Evolutionary conservation across 53 echinoderm and acorn worm genomes (phyloP), one percentile per base, ranked within the genome.

Genomic region (Echinarachnius parma): DNA sequence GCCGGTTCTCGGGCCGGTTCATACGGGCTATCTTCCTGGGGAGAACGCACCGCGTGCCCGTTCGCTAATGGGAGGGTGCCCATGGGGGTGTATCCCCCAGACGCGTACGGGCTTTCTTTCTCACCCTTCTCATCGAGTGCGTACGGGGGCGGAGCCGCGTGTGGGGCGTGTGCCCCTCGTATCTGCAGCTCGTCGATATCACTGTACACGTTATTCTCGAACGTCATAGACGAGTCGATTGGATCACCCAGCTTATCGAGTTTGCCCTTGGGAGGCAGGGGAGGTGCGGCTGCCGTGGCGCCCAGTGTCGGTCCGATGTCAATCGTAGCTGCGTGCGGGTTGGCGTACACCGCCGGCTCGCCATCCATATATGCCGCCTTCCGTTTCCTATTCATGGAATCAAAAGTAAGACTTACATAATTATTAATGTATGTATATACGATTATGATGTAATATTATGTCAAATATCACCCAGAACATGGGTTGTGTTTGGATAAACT

Each of bases 191-290:
- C 53, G 20, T 72, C 74, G 25, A 72, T 72, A 58, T 72, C 74
- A 25, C 16, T 39, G 74, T 72, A 72, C 5, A 72, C 14, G n/a
- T 72, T 72, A 42, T 72, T 72, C 2, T 26, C 56, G 57, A 72
- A 72, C 9, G 23, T 26, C 53, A 69, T n/a, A 8, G 52, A 52
- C 36, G 21, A 10, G 25, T 68, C 29, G 42, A 13, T 7, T 22
- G 50, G 68, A 33, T 52, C 52, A 28, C 27, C 58, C 4, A 5
- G 9, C 8, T 58, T 28, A 5, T 53, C 69, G 36, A 58, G 30
- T 34, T 56, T 72, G 14, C 42, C 44, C 57, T 72, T 72, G 8
- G 56, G 42, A 8, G 74, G 74, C 36, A 72, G 57, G 28, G 74
- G 74, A 1, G 39, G 56, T n/a, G 54, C 74, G 24, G 56, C 37